A percentile compares a stretch with the other conserved stretches of the same genome.
Conservation (phyloP, 2,113 vertebrate genomes). For the Myotis brandtii region DNA sequence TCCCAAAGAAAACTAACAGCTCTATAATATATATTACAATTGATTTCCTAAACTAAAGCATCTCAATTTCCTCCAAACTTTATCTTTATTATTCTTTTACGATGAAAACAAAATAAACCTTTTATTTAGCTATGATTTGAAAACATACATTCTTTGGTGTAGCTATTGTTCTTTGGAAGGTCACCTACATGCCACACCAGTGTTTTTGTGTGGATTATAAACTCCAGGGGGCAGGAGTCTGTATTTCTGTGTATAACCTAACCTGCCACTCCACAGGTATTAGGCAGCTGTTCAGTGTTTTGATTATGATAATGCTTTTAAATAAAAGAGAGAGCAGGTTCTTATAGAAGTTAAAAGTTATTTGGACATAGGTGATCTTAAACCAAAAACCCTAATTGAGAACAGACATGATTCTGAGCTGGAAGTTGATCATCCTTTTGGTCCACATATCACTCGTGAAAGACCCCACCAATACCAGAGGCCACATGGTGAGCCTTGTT, state of each 20-base stretch:
- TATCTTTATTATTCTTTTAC: neutral
- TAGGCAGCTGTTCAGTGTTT: neutral
- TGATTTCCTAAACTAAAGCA: neutral
- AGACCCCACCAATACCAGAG: neutral
- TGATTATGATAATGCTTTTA: conserved; percentile 35
- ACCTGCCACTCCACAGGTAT: neutral
- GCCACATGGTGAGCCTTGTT: neutral
- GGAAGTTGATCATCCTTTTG: neutral
- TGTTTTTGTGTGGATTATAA: neutral
- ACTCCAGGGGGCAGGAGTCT: neutral
- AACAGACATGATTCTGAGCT: neutral
- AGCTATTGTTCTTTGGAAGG: neutral
- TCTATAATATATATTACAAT: neutral
- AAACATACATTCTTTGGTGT: neutral
- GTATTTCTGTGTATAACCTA: neutral
- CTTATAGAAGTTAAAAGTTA: neutral
- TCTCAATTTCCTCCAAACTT: neutral
- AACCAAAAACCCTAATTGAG: neutral
- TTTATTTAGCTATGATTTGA: neutral
- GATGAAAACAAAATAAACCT: neutral
- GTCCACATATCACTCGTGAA: neutral
- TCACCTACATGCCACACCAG: neutral
- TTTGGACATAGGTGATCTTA: neutral
- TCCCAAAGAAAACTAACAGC: neutral
- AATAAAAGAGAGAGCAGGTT: conserved; percentile 1